Evolutionary conservation across 2,797 vertebrate genomes (phyloP), one percentile per base, ranked within the genome.

Genomic region (Peromyscus eremicus): DNA sequence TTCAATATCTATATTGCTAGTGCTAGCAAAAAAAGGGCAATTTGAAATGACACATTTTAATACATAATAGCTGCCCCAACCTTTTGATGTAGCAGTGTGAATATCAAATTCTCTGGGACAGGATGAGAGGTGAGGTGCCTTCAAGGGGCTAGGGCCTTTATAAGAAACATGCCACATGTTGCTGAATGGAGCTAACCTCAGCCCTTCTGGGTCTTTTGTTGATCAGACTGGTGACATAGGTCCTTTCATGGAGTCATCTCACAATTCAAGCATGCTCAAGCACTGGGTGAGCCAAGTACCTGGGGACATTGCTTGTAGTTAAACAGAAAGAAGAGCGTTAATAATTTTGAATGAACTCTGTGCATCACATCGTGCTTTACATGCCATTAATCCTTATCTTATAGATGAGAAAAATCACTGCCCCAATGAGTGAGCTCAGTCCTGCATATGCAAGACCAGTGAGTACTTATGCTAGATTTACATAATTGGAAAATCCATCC

Each of bases 21-120:
- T 98, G 97, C 91, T 94, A 98, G 97, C 95, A 96, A 98, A 97
- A 97, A 97, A 98, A 98, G 97, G 97, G 97, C 96, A 98, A 98
- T 98, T 98, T 98, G 96, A 98, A 98, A 98, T 98, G 97, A 98
- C 96, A 98, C 97, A 98, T 98, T 98, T 98, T 98, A 98, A 98
- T 98, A 98, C 94, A 97, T 98, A 98, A 98, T 98, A 96, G 97
- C 91, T 87, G 95, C 97, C 96, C 23, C 0, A 98, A 97, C 97
- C 97, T 98, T 98, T 98, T 98, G 97, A 98, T 98, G 96, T 91
- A 97, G 96, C 96, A 89, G 73, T 92, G 97, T 92, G 97, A 98
- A 98, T 98, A 98, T 97, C 80, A 98, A 98, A 97, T 98, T 97
- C 96, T 95, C 60, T 52, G 62, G 81, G 95, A 93, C 93, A 96